phyloP scores from a whole-genome alignment of 2,888 invertebrate species.

The Flexamia atlantica region DNA sequence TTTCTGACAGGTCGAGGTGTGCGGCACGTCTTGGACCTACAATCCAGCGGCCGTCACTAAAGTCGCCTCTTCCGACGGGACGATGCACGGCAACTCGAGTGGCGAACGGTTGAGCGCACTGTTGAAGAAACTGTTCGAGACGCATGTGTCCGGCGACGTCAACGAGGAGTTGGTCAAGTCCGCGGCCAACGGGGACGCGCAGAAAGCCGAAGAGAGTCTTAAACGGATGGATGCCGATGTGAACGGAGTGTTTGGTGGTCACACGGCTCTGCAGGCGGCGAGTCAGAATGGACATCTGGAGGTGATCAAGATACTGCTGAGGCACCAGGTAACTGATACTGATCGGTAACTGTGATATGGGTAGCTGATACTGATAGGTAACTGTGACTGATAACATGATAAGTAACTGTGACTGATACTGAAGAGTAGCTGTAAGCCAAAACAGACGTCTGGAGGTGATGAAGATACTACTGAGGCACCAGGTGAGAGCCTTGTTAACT shows the following conservation, averaged over 20 bases:
- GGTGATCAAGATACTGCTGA: conserved; percentile 92
- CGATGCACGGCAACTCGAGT: conserved; percentile 88
- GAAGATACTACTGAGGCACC: no score
- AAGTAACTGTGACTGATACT: no score
- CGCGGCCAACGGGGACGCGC: conserved; percentile 96
- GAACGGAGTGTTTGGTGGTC: conserved; percentile 95
- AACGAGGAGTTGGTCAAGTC: conserved; percentile 98
- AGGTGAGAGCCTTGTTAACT: no score
- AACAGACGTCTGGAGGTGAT: no score
- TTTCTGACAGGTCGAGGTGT: conserved; percentile 83
- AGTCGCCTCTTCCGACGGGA: conserved; percentile 84
- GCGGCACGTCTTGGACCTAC: conserved; percentile 98
- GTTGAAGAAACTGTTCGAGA: conserved; percentile 96
- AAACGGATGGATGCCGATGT: conserved; percentile 86
- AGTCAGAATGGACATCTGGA: conserved; percentile 98
- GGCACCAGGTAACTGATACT: no score
- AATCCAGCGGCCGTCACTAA: conserved; percentile 97
- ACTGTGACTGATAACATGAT: no score
- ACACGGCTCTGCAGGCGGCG: conserved; percentile 96
- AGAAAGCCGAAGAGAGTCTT: conserved; percentile 87
- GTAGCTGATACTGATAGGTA: no score
- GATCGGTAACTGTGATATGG: no score
- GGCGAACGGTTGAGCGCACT: conserved; percentile 95
- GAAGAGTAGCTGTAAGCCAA: no score
- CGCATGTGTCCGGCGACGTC: conserved; percentile 96